These are phyloP conservation scores for Brenthis daphne DNA, from an alignment of 2,888 invertebrate genomes.

Conservation along the genomic window DNA sequence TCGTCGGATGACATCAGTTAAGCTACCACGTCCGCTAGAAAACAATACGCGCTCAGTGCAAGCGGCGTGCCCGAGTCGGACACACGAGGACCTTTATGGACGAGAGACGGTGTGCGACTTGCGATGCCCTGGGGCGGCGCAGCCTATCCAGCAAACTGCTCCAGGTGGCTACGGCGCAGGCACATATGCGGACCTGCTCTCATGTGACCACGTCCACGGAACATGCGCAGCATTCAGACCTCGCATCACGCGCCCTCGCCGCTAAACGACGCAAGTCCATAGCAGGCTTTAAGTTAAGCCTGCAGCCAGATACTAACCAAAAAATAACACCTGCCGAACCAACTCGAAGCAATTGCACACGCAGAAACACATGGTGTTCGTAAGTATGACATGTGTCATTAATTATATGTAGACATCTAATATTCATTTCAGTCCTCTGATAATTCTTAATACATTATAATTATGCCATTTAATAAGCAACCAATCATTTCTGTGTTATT, in stretches of 20 bases:
- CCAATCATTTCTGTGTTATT: slow-evolving; percentile 31
- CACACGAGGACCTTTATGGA: slow-evolving; percentile 79
- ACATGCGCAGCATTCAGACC: slow-evolving; percentile 60
- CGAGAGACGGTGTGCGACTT: slow-evolving; percentile 74
- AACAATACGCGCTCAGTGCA: slow-evolving; percentile 78
- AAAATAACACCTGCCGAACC: slow-evolving; percentile 58
- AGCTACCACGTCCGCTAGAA: slow-evolving; percentile 75
- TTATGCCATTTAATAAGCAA: slow-evolving; percentile 24
- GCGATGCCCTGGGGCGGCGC: slow-evolving; percentile 75
- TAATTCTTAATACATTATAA: slow-evolving; percentile 28
- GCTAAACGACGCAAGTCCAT: slow-evolving; percentile 77
- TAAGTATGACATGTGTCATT: slow-evolving; percentile 45
- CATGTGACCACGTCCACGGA: slow-evolving; percentile 62
- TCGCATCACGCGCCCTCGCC: slow-evolving; percentile 72
- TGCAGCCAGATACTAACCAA: slow-evolving; percentile 59
- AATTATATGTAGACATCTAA: slow-evolving; percentile 3
- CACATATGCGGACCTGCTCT: slow-evolving; percentile 74
- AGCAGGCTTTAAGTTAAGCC: slow-evolving; percentile 68
- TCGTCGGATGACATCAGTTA: slow-evolving; percentile 81
- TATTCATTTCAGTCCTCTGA: slow-evolving; percentile 20
- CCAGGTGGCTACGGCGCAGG: slow-evolving; percentile 77
- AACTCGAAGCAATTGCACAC: slow-evolving; percentile 61
- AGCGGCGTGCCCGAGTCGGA: slow-evolving; percentile 72
- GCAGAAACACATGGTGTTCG: slow-evolving; percentile 81
- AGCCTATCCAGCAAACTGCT: slow-evolving; percentile 72